phyloP scores from a whole-genome alignment of 2,888 invertebrate genomes.

The Drosophila anomalata region DNA sequence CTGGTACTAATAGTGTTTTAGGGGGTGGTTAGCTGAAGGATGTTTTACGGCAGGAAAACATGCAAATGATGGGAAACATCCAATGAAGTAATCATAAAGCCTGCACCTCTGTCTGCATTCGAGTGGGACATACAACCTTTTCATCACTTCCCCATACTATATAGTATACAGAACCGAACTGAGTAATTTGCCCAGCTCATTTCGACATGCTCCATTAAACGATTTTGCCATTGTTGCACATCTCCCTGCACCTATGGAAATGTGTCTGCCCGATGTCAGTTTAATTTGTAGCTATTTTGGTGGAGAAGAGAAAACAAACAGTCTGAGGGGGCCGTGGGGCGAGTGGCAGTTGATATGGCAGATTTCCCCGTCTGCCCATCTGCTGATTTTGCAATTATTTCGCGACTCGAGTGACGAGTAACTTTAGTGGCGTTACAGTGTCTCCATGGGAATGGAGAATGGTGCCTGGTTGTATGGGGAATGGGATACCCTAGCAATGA shows the following conservation, averaged over 20 bases:
- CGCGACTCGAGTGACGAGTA: slow-evolving; percentile 24
- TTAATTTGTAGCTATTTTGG: slow-evolving; percentile 57
- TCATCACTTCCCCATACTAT: slow-evolving; percentile 35
- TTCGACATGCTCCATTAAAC: slow-evolving; percentile 75
- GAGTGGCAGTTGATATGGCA: slow-evolving; percentile 49
- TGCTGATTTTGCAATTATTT: slow-evolving; percentile 60
- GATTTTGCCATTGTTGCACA: slow-evolving; percentile 75
- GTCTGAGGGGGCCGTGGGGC: not conserved
- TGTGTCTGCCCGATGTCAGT: slow-evolving; percentile 19
- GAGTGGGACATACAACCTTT: slow-evolving; percentile 57
- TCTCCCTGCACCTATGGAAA: slow-evolving; percentile 21
- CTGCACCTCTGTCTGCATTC: slow-evolving; percentile 9
- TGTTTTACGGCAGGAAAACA: slow-evolving; percentile 5
- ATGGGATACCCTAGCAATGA: slow-evolving; percentile 51
- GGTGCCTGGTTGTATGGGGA: slow-evolving; percentile 2
- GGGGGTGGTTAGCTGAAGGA: slow-evolving; percentile 7
- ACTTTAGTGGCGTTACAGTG: slow-evolving; percentile 46
- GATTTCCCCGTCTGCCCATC: slow-evolving; percentile 42
- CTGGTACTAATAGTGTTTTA: not conserved
- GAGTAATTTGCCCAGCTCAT: slow-evolving; percentile 56
- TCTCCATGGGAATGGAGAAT: slow-evolving; percentile 15
- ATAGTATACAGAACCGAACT: slow-evolving; percentile 18
- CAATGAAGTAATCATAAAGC: not conserved
- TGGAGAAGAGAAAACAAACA: slow-evolving; percentile 50
- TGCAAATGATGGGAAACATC: slow-evolving; percentile 13